Percentiles rank a stretch among this genome's conserved stretches.
phyloP scores from a whole-genome alignment of 2,888 invertebrate species.

The Trachelus tabidus region DNA sequence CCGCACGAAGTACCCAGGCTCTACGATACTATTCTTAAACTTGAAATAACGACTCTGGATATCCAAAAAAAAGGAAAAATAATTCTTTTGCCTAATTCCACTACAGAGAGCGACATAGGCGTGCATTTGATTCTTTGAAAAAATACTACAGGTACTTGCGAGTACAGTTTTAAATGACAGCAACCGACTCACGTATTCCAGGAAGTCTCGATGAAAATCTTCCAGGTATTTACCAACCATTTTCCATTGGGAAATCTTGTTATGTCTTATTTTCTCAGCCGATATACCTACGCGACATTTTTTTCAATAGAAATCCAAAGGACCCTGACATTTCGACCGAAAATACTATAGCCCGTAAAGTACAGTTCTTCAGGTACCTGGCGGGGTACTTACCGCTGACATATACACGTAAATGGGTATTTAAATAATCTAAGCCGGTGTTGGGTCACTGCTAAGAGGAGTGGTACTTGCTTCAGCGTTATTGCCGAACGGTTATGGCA shows the following conservation, averaged over 20 bases:
- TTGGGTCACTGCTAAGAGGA: slow-evolving; percentile 1
- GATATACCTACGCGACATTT: background rate
- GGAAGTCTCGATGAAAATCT: background rate
- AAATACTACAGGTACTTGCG: background rate
- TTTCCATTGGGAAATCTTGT: background rate
- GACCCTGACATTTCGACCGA: background rate
- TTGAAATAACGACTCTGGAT: background rate
- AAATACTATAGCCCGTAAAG: background rate
- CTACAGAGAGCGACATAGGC: background rate
- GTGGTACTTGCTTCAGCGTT: background rate
- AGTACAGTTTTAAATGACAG: background rate
- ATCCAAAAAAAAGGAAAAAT: background rate
- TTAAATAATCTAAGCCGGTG: slow-evolving; percentile 1
- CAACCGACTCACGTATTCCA: background rate
- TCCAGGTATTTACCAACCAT: background rate
- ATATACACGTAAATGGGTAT: background rate
- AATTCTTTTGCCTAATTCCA: background rate
- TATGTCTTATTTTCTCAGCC: background rate
- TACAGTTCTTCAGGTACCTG: background rate
- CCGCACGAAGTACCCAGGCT: background rate
- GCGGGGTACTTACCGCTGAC: background rate
- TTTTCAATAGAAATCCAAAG: background rate
- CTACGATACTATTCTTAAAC: background rate
- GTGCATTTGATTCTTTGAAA: background rate
- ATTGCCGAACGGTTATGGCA: background rate